These are phyloP conservation scores for Tricholauxania praeusta DNA, from an alignment of 2,888 invertebrate genomes.

Conservation along the genomic window DNA sequence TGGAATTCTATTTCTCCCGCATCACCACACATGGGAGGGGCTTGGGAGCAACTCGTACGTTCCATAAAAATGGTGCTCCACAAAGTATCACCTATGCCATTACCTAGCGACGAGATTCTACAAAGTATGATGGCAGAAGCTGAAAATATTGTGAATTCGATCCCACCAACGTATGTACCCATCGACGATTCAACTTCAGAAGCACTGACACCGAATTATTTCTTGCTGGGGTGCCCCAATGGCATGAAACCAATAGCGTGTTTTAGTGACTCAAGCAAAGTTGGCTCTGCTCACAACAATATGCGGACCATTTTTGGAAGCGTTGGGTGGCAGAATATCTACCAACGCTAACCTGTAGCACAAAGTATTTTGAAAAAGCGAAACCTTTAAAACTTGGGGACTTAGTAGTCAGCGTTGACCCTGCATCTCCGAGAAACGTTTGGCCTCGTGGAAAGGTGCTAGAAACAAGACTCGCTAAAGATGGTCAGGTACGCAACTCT, in stretches of 20 bases:
- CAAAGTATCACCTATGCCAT: too few relatives aligned
- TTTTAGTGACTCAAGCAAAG: conserved; percentile 32
- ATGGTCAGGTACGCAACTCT: conserved; percentile 10
- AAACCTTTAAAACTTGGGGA: neutral
- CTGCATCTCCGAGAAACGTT: too few relatives aligned
- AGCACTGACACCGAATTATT: conserved; percentile 20
- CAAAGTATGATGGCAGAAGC: conserved; percentile 11
- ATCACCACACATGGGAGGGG: too few relatives aligned
- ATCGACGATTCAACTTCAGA: conserved; percentile 40
- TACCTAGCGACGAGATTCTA: conserved; percentile 18
- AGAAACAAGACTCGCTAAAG: neutral
- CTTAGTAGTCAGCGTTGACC: too few relatives aligned
- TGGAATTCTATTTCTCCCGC: too few relatives aligned
- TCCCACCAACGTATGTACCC: conserved; percentile 1
- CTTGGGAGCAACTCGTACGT: too few relatives aligned
- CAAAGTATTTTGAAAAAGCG: neutral
- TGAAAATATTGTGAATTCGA: conserved; percentile 48
- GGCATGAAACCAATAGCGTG: conserved; percentile 42
- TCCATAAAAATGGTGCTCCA: too few relatives aligned
- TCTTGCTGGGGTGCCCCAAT: conserved; percentile 35
- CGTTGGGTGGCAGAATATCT: conserved; percentile 24
- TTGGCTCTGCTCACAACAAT: conserved; percentile 31
- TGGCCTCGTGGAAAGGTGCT: too few relatives aligned
- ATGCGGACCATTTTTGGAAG: conserved; percentile 29
- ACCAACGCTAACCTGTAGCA: neutral